A percentile compares a stretch with the other conserved stretches of the same genome.
phyloP scores from a whole-genome alignment of 2,113 vertebrate genomes.

The Apteryx owenii region DNA sequence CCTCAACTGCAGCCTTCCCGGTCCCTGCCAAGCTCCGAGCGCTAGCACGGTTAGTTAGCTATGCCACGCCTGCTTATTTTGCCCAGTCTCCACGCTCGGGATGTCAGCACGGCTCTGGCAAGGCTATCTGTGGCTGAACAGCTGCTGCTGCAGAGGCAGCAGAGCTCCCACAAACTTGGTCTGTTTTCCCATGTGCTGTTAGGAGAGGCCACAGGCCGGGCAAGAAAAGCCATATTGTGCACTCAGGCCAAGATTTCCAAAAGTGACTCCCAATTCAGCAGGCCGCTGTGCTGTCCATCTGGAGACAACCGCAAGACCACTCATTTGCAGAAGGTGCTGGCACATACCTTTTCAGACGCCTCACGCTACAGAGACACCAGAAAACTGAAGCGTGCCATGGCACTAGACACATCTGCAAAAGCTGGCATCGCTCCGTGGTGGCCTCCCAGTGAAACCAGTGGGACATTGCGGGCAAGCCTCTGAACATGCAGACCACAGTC shows the following conservation, averaged over 20 bases:
- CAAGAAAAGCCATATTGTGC: not conserved
- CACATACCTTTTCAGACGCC: not conserved
- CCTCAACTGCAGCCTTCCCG: not conserved
- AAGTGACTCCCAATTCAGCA: not conserved
- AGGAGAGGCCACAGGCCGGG: not conserved
- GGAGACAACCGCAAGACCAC: not conserved
- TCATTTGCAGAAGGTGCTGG: not conserved
- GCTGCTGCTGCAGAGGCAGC: not conserved
- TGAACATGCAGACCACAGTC: not conserved
- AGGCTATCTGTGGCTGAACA: not conserved
- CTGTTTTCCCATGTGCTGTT: not conserved
- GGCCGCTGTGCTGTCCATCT: not conserved
- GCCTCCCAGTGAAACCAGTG: not conserved
- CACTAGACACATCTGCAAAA: not conserved
- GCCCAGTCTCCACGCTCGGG: not conserved
- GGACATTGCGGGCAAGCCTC: not conserved
- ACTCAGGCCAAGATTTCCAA: not conserved
- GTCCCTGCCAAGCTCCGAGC: not conserved
- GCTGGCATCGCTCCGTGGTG: not conserved
- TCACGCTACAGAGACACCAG: not conserved
- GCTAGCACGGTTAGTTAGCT: not conserved
- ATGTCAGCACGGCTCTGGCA: not conserved
- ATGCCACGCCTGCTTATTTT: fast-evolving
- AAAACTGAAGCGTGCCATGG: not conserved
- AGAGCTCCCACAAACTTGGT: not conserved